Evolutionary conservation across 2,888 invertebrate species (phyloP).

Genomic region (Leucophenga montana): DNA sequence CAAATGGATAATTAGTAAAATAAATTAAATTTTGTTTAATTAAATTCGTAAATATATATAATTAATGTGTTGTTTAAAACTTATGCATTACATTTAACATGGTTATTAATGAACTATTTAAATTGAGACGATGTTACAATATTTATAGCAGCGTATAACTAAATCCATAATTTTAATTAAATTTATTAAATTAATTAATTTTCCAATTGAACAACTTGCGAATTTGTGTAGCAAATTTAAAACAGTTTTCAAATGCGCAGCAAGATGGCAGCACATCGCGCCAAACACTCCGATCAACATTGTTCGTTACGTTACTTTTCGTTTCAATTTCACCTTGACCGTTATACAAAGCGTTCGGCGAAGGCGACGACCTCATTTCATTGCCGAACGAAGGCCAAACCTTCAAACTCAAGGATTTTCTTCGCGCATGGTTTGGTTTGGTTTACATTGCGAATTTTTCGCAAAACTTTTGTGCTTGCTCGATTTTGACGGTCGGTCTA

Average conservation of each 20-base stretch:
- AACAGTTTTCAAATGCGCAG: background rate
- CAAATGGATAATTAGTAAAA: too few species aligned
- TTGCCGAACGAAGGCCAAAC: conserved; percentile 68
- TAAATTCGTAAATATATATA: background rate
- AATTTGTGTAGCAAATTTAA: too few species aligned
- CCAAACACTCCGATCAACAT: background rate
- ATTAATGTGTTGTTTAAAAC: too few species aligned
- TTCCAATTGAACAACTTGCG: too few species aligned
- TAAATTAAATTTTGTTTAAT: background rate
- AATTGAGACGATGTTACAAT: too few species aligned
- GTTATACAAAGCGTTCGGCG: conserved; percentile 50
- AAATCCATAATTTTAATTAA: too few species aligned
- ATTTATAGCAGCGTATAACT: too few species aligned
- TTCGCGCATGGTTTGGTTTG: background rate
- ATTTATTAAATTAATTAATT: too few species aligned
- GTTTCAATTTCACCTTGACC: conserved; percentile 70
- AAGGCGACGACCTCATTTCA: conserved; percentile 48
- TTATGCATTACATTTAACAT: too few species aligned
- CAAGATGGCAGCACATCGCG: conserved; percentile 9
- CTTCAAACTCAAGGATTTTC: conserved; percentile 68
- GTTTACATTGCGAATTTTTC: conserved; percentile 46
- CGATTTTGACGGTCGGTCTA: background rate
- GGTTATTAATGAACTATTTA: too few species aligned
- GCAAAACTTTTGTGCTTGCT: conserved; percentile 51
- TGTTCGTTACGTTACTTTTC: too few species aligned